Conservation (phyloP, 2,888 invertebrate genomes). For the Brachyptera putata region DNA sequence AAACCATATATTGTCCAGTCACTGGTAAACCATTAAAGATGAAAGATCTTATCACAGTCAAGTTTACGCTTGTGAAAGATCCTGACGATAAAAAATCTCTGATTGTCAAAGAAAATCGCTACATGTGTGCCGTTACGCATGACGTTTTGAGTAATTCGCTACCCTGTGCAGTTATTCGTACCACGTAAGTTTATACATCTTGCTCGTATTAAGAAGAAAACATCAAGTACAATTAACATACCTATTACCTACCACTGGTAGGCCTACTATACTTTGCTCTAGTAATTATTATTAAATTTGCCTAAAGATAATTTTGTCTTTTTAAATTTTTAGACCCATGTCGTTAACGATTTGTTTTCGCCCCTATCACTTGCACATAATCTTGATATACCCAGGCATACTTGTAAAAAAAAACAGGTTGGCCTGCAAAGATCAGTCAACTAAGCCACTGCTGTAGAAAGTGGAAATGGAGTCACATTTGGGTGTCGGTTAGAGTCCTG, state of each 20-base stretch:
- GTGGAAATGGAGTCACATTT: too few relatives aligned
- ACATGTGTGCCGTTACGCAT: constrained; percentile 96
- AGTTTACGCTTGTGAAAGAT: constrained; percentile 87
- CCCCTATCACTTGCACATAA: too few relatives aligned
- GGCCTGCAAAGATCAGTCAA: too few relatives aligned
- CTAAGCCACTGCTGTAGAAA: too few relatives aligned
- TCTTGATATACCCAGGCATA: too few relatives aligned
- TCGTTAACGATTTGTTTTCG: too few relatives aligned
- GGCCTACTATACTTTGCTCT: background rate
- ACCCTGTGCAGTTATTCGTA: constrained; percentile 86
- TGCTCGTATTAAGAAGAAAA: background rate
- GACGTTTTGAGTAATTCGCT: constrained; percentile 93
- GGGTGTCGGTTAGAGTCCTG: too few relatives aligned
- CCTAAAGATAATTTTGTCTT: too few relatives aligned
- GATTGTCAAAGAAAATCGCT: constrained; percentile 85
- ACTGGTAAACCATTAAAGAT: constrained; percentile 79
- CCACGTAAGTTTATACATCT: constrained; percentile 73
- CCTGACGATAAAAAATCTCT: constrained; percentile 81
- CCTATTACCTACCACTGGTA: background rate
- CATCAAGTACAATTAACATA: background rate
- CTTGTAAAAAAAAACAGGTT: too few relatives aligned
- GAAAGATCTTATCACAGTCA: constrained; percentile 89
- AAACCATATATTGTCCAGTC: constrained; percentile 76
- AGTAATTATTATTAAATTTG: background rate
- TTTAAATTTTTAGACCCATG: too few relatives aligned